Base-by-base conservation (phyloP, 2,888 invertebrate genomes). In the Pinctada fucata region DNA sequence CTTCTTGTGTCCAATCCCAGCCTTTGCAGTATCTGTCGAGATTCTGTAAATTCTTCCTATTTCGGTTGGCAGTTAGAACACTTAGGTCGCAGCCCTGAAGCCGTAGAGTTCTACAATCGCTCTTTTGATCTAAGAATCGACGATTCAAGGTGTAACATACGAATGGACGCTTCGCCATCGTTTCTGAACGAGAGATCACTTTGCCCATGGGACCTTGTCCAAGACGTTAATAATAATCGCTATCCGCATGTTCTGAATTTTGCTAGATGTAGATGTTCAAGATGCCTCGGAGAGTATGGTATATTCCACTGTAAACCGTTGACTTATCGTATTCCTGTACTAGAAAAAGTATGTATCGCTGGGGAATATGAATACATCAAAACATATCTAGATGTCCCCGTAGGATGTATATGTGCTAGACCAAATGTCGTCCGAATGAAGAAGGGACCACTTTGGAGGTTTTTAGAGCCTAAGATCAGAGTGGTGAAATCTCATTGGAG, bases 131-230 rank as follows among this genome's bases (percentile, higher is more conserved):
- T 52, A 5, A 48, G 52, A 45, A 72, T 78, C 13, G 78, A 75
- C 51, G 71, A 80, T 49, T 63, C 72, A 3, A 64, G 75, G 47
- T 80, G 80, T 52, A 66, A 77, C n/a, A 31, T 50, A 2, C 63
- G 64, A 48, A 49, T 68, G 2, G 75, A 72, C 50, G 68, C 70
- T 16, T 75, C 80, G 8, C 80, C 80, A 8, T 72, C 75, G 31
- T 80, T 80, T 75, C 71, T 80, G 13, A 78, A 77, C 45, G 72
- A 80, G 50, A 49, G 79, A 10, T 77, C 82, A 0, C 73, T 82
- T n/a, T 82, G 82, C 66, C 78, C 82, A 1, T 79, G 79, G 79
- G 82, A 82, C 51, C 52, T 79, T 63, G 75, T 78, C 13, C 68
- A 75, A 47, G 79, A 82, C 48, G 52, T 82, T 2, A 78, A 82